Evolutionary conservation across 2,888 invertebrate genomes (phyloP), one percentile per base, ranked within the genome.

Genomic region (Netelia inedita): DNA sequence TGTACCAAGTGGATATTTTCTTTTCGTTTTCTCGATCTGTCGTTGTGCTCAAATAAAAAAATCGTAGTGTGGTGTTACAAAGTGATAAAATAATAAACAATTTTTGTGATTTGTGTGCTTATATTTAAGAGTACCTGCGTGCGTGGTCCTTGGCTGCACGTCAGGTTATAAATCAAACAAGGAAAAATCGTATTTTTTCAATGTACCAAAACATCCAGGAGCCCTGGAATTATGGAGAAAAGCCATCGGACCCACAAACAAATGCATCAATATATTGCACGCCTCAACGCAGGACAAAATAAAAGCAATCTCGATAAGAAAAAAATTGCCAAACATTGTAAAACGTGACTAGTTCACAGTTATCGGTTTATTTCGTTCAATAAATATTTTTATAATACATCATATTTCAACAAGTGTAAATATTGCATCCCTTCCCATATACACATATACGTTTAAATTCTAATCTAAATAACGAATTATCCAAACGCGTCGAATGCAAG

Each of bases 381-480:
- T 28, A 28, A 28, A 28, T 28, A 28, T 2, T 28, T 28, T 2
- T 28, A 28, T 28, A 28, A 28, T 28, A 28, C 5, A 28, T 28
- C 28, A 28, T 28, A 28, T 28, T 28, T 28, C 28, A 28, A 28
- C 28, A 28, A 28, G 28, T 28, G 28, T 28, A 28, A 28, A 28
- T 28, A 28, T 28, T 28, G 28, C 5, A 28, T 50, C 2, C 50
- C 50, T 55, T 85, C 76, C 23, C 88, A 69, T 16, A 86, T 78
- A 91, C 91, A 92, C 28, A 90, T 66, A n/a, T 74, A 65, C 35
- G 91, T 91, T 65, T 65, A 28, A 28, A 28, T 28, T 28, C 28
- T 28, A 28, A 28, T 28, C 28, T 28, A 28, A 28, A 28, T 28
- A 28, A 28, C 28, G 28, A 28, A 28, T 28, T 28, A 28, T 28